Conservation (phyloP, 2,888 invertebrate species). For the Emmelina monodactyla region DNA sequence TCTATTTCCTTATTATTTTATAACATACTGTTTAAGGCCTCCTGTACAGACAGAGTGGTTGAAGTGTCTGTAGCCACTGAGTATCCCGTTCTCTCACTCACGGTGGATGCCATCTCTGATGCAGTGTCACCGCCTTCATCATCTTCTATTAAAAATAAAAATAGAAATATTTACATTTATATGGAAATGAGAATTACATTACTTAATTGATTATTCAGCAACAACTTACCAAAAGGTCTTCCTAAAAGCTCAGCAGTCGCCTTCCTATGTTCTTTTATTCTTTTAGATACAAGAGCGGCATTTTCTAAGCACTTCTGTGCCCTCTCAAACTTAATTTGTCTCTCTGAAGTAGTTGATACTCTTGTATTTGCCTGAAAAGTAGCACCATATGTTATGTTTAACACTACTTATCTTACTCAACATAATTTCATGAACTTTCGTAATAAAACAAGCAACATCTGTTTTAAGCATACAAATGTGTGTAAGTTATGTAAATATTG, state of each 20-base stretch:
- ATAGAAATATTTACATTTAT: conserved; percentile 1
- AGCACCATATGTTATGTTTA: conserved; percentile 1
- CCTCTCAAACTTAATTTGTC: conserved; percentile 52
- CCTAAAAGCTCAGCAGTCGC: conserved; percentile 58
- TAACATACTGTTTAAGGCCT: conserved; percentile 53
- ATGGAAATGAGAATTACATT: not conserved
- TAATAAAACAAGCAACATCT: no score
- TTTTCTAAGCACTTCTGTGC: conserved; percentile 59
- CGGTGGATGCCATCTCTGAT: conserved; percentile 52
- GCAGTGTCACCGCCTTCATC: conserved; percentile 47
- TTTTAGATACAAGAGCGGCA: conserved; percentile 57
- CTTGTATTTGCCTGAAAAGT: conserved; percentile 27
- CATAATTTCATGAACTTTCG: no score
- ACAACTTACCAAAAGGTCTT: conserved; percentile 41
- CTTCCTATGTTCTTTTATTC: conserved; percentile 55
- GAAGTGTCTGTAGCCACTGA: conserved; percentile 52
- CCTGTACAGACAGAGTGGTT: conserved; percentile 50
- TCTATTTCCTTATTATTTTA: no score
- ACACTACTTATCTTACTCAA: no score
- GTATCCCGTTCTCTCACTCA: conserved; percentile 52
- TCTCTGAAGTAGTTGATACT: conserved; percentile 40
- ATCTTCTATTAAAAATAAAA: conserved; percentile 28
- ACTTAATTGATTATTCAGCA: not conserved
- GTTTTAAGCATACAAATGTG: no score
- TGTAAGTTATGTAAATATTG: no score